Evolutionary conservation across 2,888 invertebrate genomes (phyloP), one percentile per base, ranked within the genome.

Genomic region (Fabriciana adippe): DNA sequence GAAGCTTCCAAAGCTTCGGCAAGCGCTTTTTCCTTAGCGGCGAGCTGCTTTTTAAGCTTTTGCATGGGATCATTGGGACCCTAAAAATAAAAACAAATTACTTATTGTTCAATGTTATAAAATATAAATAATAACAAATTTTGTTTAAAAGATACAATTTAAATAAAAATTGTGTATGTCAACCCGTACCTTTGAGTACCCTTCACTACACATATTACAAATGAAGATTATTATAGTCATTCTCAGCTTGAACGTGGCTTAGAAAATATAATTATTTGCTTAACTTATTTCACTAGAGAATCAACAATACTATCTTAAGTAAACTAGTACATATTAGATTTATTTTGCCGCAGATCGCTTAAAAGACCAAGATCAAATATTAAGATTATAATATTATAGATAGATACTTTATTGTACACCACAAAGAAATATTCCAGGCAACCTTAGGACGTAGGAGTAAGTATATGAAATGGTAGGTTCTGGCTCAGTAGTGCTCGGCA

Each of bases 11-110:
- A 94, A 80, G 97, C 96, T 72, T 96, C 96, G 3, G 93, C 86
- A 5, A 97, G 85, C 1, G 95, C 94, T 76, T 96, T 96, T 76
- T 97, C 97, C 79, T 97, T 97, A 75, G 98, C 98, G 26, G 96
- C 96, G 41, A 98, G 89, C 85, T 98, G 97, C 77, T 97, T 97
- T 86, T 97, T 97, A 76, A 98, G 83, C 80, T 97, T 96, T 75
- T 96, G 96, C 72, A 97, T 94, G 1, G 97, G 97, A 85, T 98
- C 98, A 60, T 96, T 95, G 62, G 96, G 95, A 54, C 96, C 96
- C 94, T 96, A 80, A 8, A 31, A 77, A 70, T 45, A 21, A 31
- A 21, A n/a, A 35, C 15, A 8, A 11, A 26, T 50, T n/a, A 15
- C 45, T 35, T 31, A n/a, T 31, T n/a, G 31, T n/a, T 35, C 31